These are phyloP conservation scores for Megathymus violae DNA, from an alignment of 1,140 invertebrate species.

Conservation along the genomic window DNA sequence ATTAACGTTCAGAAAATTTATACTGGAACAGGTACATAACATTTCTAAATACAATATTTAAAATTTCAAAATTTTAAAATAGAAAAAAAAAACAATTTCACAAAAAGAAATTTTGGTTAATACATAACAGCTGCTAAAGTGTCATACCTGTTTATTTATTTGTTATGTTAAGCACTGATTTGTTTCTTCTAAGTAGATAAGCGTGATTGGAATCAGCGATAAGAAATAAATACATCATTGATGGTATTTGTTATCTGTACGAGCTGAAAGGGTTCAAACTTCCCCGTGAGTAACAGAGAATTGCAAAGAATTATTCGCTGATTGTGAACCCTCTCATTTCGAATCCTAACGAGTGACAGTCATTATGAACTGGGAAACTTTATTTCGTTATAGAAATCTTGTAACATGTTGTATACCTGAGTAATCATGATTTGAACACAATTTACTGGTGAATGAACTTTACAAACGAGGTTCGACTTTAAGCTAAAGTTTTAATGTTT, in stretches of 20 bases:
- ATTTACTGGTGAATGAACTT: background rate
- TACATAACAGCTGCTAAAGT: no score
- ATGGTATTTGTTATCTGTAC: constrained; percentile 6
- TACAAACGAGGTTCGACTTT: background rate
- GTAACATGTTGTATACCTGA: constrained; percentile 13
- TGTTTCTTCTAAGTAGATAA: no score
- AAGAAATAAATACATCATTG: no score
- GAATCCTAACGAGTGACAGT: constrained; percentile 36
- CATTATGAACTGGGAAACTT: constrained; percentile 30
- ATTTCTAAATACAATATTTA: no score
- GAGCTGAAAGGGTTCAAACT: background rate
- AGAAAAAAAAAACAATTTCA: no score
- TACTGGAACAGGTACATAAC: no score
- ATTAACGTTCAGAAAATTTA: no score
- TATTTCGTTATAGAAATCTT: constrained; percentile 34
- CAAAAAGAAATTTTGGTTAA: no score
- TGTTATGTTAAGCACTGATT: no score
- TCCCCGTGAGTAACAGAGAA: background rate
- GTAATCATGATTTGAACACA: constrained; percentile 5
- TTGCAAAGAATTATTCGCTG: constrained; percentile 35
- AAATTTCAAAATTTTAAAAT: no score
- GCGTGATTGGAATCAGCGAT: no score
- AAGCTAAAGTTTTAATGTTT: background rate
- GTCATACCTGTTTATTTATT: no score
- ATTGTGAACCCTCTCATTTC: constrained; percentile 35